Evolutionary conservation across 2,888 invertebrate genomes (phyloP), one percentile per base, ranked within the genome.

Genomic region (Aleiodes leptofemur): DNA sequence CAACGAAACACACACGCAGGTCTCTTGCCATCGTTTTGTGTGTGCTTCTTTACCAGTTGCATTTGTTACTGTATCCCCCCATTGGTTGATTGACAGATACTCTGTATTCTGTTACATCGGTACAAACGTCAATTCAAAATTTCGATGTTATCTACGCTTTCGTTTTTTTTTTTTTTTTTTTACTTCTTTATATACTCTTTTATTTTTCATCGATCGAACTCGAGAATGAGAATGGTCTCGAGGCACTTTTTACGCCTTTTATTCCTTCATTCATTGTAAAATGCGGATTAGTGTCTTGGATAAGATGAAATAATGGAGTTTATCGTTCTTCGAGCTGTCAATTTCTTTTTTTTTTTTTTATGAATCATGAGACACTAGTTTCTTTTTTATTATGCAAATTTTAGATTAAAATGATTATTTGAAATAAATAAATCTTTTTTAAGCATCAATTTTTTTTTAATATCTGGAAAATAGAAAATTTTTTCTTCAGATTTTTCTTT

Each of bases 1-100:
- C 11, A 43, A 43, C 43, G 7, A 8, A 43, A 43, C 43, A 43
- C 43, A 43, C 43, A 43, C 4, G 43, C 43, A 43, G 43, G 43
- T 43, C 34, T 43, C 43, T 8, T 38, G n/a, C 38, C 43, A 61
- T 61, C 53, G 53, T 11, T 7, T 53, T 23, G 23, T 51, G n/a
- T 5, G 16, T 16, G 55, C 55, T 55, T 16, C 16, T 55, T 55
- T 14, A 34, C 34, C 34, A 55, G 16, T 55, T n/a, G 55, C 14
- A 14, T 16, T 16, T 55, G 55, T 16, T 16, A 16, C 16, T 55
- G 14, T 55, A 55, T 55, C 43, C 43, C 23, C 38, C 43, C 14
- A 55, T 64, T 14, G 29, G 48, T 48, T 64, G 64, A 64, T 43
- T 64, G 64, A 64, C 64, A 64, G 64, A 64, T n/a, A 48, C 64